A percentile compares a stretch with the other conserved stretches of the same genome.
These are phyloP conservation scores for Scaptomyza montana DNA, from an alignment of 1,140 invertebrate species.

Conservation along the genomic window DNA sequence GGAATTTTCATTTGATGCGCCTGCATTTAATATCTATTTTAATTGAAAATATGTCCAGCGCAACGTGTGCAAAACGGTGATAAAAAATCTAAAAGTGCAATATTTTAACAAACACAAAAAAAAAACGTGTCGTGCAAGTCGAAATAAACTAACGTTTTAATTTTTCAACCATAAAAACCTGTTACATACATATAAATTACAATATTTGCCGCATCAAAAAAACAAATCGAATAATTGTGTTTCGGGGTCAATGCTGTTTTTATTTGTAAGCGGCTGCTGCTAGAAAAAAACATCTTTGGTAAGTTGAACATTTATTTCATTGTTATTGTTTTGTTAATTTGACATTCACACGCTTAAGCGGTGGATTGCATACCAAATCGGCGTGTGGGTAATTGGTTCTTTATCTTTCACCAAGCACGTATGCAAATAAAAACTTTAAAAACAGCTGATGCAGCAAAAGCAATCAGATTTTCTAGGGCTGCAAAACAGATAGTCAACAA, in stretches of 20 bases:
- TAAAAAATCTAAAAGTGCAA: constrained; percentile 34
- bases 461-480: background rate
- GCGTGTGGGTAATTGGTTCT: background rate
- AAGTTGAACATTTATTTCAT: constrained; percentile 36
- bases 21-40: constrained; percentile 27
- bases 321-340: constrained; percentile 41
- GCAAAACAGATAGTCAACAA: background rate
- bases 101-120: constrained; percentile 17
- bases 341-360: constrained; percentile 26
- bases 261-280: constrained; percentile 29
- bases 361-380: background rate
- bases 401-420: constrained; percentile 9
- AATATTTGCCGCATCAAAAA: constrained; percentile 27
- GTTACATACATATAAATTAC: constrained; percentile 29
- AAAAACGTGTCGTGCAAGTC: constrained; percentile 34
- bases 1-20: constrained; percentile 38
- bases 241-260: constrained; percentile 58
- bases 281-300: constrained; percentile 23
- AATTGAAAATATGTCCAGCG: constrained; percentile 10
- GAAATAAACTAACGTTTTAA: constrained; percentile 34
- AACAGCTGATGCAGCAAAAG: background rate
- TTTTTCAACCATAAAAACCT: constrained; percentile 28
- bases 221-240: constrained; percentile 44
- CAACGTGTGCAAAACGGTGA: constrained; percentile 4
- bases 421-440: background rate